Conservation (phyloP, 2,888 invertebrate genomes). For the Pinctada fucata region DNA sequence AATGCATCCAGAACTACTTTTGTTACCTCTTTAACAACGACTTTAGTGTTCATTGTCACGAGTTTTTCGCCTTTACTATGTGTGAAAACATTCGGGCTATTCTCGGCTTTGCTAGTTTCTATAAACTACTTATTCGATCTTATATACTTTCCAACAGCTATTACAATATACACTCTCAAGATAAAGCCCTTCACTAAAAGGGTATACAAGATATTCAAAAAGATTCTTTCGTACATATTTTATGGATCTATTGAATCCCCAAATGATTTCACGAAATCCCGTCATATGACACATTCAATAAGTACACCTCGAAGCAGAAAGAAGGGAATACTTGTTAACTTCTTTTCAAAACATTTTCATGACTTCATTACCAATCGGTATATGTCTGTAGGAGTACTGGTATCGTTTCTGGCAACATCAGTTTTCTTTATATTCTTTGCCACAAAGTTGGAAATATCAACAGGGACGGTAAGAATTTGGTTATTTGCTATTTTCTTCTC, state of each 20-base stretch:
- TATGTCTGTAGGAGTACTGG: not conserved
- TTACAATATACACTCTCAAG: conserved; percentile 46
- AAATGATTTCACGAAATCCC: too few species aligned
- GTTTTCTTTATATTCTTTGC: not conserved
- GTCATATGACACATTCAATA: too few species aligned
- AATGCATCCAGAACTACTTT: conserved; percentile 70
- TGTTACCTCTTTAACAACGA: conserved; percentile 72
- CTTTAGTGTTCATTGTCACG: conserved; percentile 69
- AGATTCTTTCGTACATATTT: not conserved
- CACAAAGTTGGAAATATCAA: not conserved
- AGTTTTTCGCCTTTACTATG: conserved; percentile 68
- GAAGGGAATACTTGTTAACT: not conserved
- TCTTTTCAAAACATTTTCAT: conserved; percentile 5
- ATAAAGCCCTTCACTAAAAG: conserved; percentile 34
- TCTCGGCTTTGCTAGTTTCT: conserved; percentile 66
- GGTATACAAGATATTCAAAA: not conserved
- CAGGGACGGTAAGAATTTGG: not conserved
- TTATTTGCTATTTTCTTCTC: too few species aligned
- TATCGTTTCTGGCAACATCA: not conserved
- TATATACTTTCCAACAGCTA: conserved; percentile 69
- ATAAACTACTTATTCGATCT: conserved; percentile 74
- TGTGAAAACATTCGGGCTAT: conserved; percentile 68
- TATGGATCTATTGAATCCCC: not conserved
- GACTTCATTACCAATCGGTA: not conserved
- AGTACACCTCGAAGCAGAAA: not conserved